Conservation (phyloP, 2,113 vertebrate genomes). For the Tinamus guttatus region DNA sequence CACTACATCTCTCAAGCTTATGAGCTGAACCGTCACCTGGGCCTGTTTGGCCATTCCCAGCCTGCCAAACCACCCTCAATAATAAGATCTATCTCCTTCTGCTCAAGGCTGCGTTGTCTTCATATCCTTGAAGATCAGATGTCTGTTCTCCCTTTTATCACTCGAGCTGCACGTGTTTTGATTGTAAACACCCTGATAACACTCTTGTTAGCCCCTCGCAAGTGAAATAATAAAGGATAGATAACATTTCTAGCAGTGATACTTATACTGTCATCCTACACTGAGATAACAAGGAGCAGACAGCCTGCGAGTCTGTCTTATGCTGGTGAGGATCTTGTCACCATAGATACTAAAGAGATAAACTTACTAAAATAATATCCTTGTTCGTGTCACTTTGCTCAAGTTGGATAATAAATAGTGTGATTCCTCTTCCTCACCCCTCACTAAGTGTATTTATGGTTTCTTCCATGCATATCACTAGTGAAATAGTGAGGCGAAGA, state of each 20-base stretch:
- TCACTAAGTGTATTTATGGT: neutral
- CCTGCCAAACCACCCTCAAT: slow-evolving; percentile 70
- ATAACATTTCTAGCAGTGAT: slow-evolving; percentile 67
- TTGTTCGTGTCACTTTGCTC: slow-evolving; percentile 67
- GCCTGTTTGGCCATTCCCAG: slow-evolving; percentile 65
- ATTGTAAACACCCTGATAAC: slow-evolving; percentile 75
- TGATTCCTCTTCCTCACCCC: neutral
- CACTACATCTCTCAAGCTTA: slow-evolving; percentile 50
- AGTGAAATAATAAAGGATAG: slow-evolving; percentile 76
- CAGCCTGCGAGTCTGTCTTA: slow-evolving; percentile 8
- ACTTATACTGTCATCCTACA: slow-evolving; percentile 54
- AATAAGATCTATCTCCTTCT: slow-evolving; percentile 67
- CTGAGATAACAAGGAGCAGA: slow-evolving; percentile 70
- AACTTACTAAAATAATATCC: slow-evolving; percentile 77
- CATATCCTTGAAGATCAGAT: slow-evolving; percentile 74
- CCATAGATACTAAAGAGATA: slow-evolving; percentile 77
- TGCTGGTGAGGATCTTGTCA: slow-evolving; percentile 72
- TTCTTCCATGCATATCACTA: slow-evolving; percentile 9
- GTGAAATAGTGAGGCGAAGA: neutral
- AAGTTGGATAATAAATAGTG: slow-evolving; percentile 31
- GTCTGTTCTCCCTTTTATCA: slow-evolving; percentile 73
- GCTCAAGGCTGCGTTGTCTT: slow-evolving; percentile 71
- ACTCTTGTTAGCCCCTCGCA: slow-evolving; percentile 66
- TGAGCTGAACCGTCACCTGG: slow-evolving; percentile 37
- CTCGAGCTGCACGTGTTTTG: slow-evolving; percentile 61